Conservation (phyloP, 1,140 invertebrate genomes). For the Bombus vancouverensis region DNA sequence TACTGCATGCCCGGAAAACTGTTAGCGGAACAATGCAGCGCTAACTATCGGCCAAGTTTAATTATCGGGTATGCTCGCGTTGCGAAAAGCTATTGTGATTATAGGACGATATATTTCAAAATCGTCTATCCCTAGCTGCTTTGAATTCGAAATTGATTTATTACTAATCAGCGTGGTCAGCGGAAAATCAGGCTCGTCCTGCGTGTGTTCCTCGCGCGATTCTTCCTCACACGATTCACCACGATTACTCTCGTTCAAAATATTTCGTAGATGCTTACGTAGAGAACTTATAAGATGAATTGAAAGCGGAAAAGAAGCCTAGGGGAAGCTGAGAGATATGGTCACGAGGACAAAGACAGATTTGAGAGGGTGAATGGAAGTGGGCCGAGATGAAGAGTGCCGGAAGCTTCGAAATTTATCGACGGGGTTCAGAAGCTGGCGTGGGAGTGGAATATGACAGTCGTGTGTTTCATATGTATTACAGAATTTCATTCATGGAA, state of each 20-base stretch:
- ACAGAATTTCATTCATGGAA: not conserved
- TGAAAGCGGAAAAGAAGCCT: not conserved
- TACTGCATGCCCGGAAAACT: slow-evolving; percentile 32
- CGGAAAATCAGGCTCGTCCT: not conserved
- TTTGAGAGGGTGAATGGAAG: not conserved
- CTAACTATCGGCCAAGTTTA: slow-evolving; percentile 52
- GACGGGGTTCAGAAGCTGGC: not conserved
- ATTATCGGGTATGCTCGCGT: slow-evolving; percentile 30
- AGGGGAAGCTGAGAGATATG: not conserved
- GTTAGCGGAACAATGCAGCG: slow-evolving; percentile 37
- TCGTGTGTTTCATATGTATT: not conserved
- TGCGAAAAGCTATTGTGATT: not conserved
- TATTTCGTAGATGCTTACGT: not conserved
- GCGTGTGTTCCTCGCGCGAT: not conserved
- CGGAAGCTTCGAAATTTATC: not conserved
- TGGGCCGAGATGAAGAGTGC: not conserved
- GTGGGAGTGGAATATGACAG: not conserved
- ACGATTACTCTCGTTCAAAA: too few relatives aligned
- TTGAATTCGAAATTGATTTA: slow-evolving; percentile 31
- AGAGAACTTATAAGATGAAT: too few relatives aligned
- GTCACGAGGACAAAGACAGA: not conserved
- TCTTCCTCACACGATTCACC: too few relatives aligned
- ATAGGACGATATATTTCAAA: slow-evolving; percentile 15
- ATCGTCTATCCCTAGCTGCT: slow-evolving; percentile 34
- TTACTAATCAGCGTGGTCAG: slow-evolving; percentile 43